Conservation (phyloP, 1,140 invertebrate genomes). For the Caenorhabditis briggsae region DNA sequence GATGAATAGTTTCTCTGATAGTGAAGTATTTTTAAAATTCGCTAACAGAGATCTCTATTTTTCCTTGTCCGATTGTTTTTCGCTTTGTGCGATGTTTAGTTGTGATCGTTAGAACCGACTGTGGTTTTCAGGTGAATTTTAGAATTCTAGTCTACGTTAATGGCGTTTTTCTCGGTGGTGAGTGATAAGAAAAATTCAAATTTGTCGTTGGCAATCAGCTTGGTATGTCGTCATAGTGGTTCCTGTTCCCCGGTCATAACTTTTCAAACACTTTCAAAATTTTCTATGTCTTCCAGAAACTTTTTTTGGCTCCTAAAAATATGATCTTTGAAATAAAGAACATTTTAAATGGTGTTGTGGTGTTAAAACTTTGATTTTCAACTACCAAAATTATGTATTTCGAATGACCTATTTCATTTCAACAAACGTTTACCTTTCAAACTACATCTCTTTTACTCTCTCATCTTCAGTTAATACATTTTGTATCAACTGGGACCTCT, state of each 20-base stretch:
- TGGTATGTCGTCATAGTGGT: not conserved
- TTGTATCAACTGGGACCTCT: no score
- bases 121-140: not conserved
- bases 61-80: not conserved
- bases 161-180: not conserved
- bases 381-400: no score
- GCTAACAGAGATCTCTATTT: no score
- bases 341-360: no score
- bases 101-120: not conserved
- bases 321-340: no score
- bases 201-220: not conserved
- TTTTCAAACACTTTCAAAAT: no score
- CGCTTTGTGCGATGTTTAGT: not conserved
- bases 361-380: not conserved
- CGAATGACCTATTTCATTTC: no score
- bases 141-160: constrained; percentile 9
- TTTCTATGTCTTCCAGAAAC: no score
- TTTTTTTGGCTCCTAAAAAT: no score
- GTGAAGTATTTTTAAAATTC: not conserved
- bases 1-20: not conserved
- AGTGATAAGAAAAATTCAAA: not conserved
- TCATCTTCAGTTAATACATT: no score
- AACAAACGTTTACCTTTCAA: no score
- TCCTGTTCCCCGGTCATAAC: not conserved
- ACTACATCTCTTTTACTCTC: no score